Conservation (phyloP, 2,797 vertebrate genomes). For the Helostoma temminkii region DNA sequence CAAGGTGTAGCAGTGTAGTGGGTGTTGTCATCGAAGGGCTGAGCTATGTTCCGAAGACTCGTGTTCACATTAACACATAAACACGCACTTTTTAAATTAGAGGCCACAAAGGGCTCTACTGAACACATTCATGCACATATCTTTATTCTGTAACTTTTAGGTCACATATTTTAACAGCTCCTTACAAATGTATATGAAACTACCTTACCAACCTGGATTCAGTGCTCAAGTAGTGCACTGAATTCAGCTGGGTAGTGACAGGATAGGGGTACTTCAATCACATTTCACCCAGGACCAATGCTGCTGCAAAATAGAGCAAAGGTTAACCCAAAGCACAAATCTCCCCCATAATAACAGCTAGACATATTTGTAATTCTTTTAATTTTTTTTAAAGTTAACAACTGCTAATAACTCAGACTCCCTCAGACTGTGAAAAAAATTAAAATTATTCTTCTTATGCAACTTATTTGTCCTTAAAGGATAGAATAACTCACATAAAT, state of each 20-base stretch:
- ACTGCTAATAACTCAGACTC: neutral
- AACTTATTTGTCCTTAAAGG: neutral
- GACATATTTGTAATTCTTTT: neutral
- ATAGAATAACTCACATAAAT: neutral
- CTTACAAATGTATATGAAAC: too few relatives aligned
- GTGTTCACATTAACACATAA: too few relatives aligned
- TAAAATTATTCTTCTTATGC: neutral
- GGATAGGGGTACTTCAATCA: neutral
- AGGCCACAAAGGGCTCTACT: too few relatives aligned
- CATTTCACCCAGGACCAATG: neutral
- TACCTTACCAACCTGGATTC: neutral
- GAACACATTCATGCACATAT: too few relatives aligned
- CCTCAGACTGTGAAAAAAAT: neutral
- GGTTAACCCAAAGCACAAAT: neutral
- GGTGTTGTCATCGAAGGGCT: neutral
- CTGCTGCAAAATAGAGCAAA: neutral
- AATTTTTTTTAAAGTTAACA: neutral
- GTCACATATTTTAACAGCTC: too few relatives aligned
- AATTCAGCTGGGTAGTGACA: too few relatives aligned
- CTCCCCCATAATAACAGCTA: neutral
- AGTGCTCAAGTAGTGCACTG: too few relatives aligned
- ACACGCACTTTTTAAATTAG: neutral
- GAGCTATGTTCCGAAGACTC: neutral
- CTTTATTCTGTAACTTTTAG: too few relatives aligned
- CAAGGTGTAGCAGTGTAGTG: neutral